Evolutionary conservation across 92 coral and sea anemone genomes (phyloP).

Genomic region (Porites divaricata): DNA sequence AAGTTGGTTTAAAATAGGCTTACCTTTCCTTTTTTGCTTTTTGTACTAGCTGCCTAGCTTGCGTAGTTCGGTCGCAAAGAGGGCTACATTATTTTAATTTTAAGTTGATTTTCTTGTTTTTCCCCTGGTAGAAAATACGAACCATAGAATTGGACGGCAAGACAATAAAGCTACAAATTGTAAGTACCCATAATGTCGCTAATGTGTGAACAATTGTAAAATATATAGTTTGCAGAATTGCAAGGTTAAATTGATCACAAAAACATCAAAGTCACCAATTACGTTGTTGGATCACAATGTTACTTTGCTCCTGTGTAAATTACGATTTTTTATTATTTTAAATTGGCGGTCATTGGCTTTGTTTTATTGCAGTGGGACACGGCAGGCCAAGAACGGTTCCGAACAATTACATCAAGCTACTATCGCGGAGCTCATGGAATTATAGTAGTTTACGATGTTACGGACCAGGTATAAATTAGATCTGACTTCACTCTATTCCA

Average conservation of each 20-base stretch:
- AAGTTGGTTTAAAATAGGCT: constrained; percentile 54
- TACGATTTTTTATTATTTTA: neutral
- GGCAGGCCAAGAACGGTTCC: constrained; percentile 97
- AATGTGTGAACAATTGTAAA: neutral
- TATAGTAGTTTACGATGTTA: constrained; percentile 98
- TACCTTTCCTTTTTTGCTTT: neutral
- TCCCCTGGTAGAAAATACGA: constrained; percentile 89
- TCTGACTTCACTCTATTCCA: constrained; percentile 12
- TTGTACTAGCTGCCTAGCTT: neutral
- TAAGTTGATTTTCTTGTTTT: constrained; percentile 22
- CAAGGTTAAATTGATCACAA: constrained; percentile 15
- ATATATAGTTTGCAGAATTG: constrained; percentile 5
- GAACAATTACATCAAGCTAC: constrained; percentile 98
- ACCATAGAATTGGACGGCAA: constrained; percentile 99
- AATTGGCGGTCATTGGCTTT: constrained; percentile 31
- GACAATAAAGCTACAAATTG: constrained; percentile 99
- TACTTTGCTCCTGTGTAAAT: constrained; percentile 23
- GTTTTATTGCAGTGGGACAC: constrained; percentile 92
- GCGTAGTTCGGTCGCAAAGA: constrained; percentile 22
- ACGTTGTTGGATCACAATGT: constrained; percentile 27
- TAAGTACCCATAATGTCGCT: constrained; percentile 53
- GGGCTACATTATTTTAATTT: constrained; percentile 28
- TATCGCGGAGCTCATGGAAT: constrained; percentile 99
- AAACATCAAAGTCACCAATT: constrained; percentile 25
- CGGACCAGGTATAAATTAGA: constrained; percentile 83